Conservation (phyloP, 2,113 vertebrate genomes). For the Aepyceros melampus region DNA sequence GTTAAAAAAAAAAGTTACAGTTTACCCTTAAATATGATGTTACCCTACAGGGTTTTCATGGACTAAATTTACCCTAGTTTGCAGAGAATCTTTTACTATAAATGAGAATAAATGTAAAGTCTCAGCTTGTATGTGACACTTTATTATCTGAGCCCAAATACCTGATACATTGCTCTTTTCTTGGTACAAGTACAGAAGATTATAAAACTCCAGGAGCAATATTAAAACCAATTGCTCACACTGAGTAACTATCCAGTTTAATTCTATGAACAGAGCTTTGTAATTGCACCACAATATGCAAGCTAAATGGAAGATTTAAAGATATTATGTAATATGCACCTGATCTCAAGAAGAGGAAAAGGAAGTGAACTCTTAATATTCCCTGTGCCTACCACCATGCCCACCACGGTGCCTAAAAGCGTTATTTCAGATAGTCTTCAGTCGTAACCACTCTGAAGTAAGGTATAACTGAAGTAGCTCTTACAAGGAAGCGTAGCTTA, state of each 20-base stretch:
- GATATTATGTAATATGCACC: neutral
- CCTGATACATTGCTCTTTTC: neutral
- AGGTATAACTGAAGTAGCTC: too few relatives aligned
- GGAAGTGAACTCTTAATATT: neutral
- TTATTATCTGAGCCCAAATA: neutral
- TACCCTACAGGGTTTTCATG: neutral
- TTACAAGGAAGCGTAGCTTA: neutral
- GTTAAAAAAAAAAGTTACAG: neutral
- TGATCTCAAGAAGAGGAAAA: neutral
- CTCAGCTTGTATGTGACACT: neutral
- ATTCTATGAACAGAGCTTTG: neutral
- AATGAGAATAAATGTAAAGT: neutral
- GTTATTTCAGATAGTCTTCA: neutral
- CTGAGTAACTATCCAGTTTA: neutral
- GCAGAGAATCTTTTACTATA: neutral
- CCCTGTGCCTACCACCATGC: neutral
- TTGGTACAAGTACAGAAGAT: neutral
- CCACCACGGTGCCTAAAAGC: neutral
- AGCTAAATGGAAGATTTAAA: neutral
- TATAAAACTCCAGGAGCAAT: neutral
- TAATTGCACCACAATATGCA: neutral
- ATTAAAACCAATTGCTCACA: neutral
- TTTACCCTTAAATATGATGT: neutral
- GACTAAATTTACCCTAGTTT: neutral
- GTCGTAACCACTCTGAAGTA: neutral